These are phyloP conservation scores for Octodon degus DNA, from an alignment of 2,113 vertebrate genomes.

Conservation along the genomic window DNA sequence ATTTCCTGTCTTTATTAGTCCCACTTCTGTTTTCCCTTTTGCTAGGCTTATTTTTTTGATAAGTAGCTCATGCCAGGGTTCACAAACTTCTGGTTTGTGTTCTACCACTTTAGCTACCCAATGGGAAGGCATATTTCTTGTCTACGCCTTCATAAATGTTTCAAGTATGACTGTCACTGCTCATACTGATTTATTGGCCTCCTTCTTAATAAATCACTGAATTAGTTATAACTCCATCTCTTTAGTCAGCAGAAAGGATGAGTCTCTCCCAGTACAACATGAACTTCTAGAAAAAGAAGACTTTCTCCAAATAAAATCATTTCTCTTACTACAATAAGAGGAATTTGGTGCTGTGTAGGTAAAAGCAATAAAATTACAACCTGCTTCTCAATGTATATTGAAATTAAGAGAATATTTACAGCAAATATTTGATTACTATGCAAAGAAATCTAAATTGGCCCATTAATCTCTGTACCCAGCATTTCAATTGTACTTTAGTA, in stretches of 20 bases:
- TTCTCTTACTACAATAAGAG: constrained; percentile 1
- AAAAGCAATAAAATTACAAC: neutral
- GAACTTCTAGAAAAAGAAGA: neutral
- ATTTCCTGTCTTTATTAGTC: neutral
- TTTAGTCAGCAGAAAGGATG: neutral
- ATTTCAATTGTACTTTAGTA: constrained; percentile 21
- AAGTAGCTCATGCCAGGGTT: accelerated
- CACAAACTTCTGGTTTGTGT: neutral
- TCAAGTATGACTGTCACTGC: neutral
- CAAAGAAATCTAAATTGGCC: constrained; percentile 29
- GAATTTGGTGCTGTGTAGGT: neutral
- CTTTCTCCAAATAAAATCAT: neutral
- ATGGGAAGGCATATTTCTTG: neutral
- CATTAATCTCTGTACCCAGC: neutral
- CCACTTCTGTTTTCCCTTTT: neutral
- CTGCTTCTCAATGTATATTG: neutral
- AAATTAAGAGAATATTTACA: constrained; percentile 20
- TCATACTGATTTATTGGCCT: neutral
- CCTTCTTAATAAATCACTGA: neutral
- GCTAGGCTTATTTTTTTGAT: neutral
- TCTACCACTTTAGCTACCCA: neutral
- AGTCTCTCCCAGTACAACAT: neutral
- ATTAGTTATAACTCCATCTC: neutral
- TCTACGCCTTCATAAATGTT: neutral
- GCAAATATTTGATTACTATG: neutral